Evolutionary conservation across 2,113 vertebrate genomes (phyloP).

Genomic region (Alectura lathami): DNA sequence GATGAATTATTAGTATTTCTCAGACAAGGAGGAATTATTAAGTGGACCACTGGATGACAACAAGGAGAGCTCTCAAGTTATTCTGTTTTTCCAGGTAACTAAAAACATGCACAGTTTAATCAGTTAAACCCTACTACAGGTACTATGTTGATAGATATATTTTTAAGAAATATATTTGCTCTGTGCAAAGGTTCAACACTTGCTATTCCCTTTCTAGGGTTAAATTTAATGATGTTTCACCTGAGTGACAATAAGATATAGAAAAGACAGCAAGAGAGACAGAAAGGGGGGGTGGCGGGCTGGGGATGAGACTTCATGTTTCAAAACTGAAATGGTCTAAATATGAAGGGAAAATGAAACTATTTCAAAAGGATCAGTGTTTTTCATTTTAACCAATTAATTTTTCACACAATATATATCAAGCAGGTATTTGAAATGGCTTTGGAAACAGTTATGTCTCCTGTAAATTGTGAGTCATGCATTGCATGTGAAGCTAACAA

Average conservation of each 20-base stretch:
- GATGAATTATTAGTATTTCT: neutral
- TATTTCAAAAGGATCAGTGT: neutral
- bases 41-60: neutral
- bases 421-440: neutral
- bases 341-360: neutral
- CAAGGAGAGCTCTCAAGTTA: neutral
- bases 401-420: neutral
- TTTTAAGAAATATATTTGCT: neutral
- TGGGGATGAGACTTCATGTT: neutral
- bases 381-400: neutral
- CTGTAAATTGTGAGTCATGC: neutral
- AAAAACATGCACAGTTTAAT: neutral
- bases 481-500: neutral
- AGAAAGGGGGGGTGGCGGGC: fast-evolving
- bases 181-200: neutral
- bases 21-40: neutral
- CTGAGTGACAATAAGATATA: neutral
- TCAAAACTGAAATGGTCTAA: neutral
- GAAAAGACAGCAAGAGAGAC: neutral
- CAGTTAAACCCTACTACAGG: neutral
- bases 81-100: neutral
- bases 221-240: neutral
- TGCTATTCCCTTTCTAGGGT: neutral
- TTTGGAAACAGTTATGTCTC: neutral
- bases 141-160: neutral